Base-by-base conservation (phyloP, 2,797 vertebrate genomes). In the Ptychadena robeensis region DNA sequence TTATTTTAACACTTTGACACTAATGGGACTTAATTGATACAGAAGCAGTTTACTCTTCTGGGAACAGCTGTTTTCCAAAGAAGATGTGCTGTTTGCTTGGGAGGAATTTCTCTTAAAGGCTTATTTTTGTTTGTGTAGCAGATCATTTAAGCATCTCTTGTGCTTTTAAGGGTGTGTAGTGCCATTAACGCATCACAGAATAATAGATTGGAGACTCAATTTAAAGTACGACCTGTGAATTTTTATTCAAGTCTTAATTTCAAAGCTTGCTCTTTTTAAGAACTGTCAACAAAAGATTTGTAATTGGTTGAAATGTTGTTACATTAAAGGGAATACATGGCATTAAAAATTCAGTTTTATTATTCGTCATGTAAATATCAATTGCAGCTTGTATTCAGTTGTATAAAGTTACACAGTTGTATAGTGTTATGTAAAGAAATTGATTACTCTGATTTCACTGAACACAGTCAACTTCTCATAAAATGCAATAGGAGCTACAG, bases 61-160 rank as follows among this genome's bases (percentile, higher is more conserved):
- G 67, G 69, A 71, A 57, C 73, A 77, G 61, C 67, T 78, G 73
- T 64, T 63, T 70, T 71, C 9, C 32, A 78, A 37, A 82, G 74
- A 48, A 30, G 37, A 72, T 35, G 38, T 32, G 61, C 61, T 82
- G 74, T 82, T 82, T 48, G 72, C 44, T 73, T 34, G 35, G 34
- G 67, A 78, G 74, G 57, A 82, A 82, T 78, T 78, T 44, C 73
- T 78, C 65, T 78, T 82, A 82, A 82, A 63, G 53, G 73, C 73
- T 82, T 82, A 82, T 77, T 82, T 53, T 53, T 82, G 81, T 72
- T 82, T 82, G 81, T 70, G 37, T 66, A 78, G 67, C 28, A 78
- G 81, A 78, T 82, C 44, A 82, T 82, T 78, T 61, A 59, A 35
- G 81, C 53, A 44, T 64, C 73, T 77, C 53, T 63, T 44, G 59